Evolutionary conservation across 2,113 vertebrate species (phyloP), one percentile per base, ranked within the genome.

Genomic region (Megaptera novaeangliae): DNA sequence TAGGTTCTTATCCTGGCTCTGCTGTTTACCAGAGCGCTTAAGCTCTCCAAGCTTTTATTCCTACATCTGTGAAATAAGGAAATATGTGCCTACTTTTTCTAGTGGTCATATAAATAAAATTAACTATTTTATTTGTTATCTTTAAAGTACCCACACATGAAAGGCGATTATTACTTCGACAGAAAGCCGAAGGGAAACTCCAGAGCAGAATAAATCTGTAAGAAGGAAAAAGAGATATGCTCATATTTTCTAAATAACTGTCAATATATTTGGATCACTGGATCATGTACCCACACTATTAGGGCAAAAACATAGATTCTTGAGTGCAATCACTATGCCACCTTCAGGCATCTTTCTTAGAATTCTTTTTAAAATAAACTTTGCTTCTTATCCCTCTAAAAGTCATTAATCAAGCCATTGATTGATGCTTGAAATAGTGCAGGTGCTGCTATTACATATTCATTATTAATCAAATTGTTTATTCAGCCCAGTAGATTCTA

Each of bases 381-480:
- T 97, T 95, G 21, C 17, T 96, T 97, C 44, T 10, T 0, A 2
- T 88, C 27, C 5, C 20, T 41, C 39, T 61, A 41, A 77, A 88
- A 87, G 52, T 94, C 72, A 96, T 69, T 91, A 97, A 97, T 86
- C 2, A 82, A 90, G 80, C 61, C 63, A 90, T 96, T 97, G 83
- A 95, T 92, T 93, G 88, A 96, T 91, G 63, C 59, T 80, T 97
- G 69, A 91, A 98, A 92, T 55, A 95, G 52, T 91, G 41, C 34
- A 95, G 27, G 64, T 98, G 92, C 46, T 97, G 52, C 46, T 91
- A 17, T 77, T 96, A 59, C 44, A 68, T 84, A 97, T 69, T 93
- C 46, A 74, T 97, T 96, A 96, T 88, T 96, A 89, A 96, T 96
- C 77, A 57, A 90, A 83, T 95, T 87, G 61, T 84, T 46, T 71